phyloP scores from a whole-genome alignment of 92 coral and sea anemone species.

The Actinernus sp. region DNA sequence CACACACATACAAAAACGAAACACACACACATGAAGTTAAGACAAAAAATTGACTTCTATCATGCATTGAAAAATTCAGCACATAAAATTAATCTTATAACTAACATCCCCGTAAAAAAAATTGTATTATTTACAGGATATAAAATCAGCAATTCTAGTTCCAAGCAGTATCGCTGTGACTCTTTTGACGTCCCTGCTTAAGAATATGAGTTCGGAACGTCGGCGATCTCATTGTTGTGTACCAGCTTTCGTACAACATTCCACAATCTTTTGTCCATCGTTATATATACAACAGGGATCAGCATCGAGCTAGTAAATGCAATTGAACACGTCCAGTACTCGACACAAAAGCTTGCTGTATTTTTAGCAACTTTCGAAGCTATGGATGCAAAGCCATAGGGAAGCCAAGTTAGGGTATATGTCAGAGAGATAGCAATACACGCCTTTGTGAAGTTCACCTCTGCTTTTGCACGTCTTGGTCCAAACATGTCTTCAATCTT shows the following conservation, averaged over 20 bases:
- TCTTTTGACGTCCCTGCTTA: too few relatives aligned
- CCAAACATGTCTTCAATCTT: conserved; percentile 13
- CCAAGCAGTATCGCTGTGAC: too few relatives aligned
- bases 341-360: background rate
- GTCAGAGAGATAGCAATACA: background rate
- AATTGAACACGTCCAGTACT: conserved; percentile 2
- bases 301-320: background rate
- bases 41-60: too few relatives aligned
- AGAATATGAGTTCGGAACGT: too few relatives aligned
- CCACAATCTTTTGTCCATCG: conserved; percentile 1
- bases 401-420: conserved; percentile 4
- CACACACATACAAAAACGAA: too few relatives aligned
- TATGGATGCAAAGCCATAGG: background rate
- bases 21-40: too few relatives aligned
- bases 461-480: conserved; percentile 5
- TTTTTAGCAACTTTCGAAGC: background rate
- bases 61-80: too few relatives aligned
- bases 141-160: too few relatives aligned
- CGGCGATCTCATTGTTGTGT: too few relatives aligned
- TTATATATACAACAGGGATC: conserved; percentile 4
- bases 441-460: conserved; percentile 19
- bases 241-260: background rate
- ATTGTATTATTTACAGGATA: too few relatives aligned
- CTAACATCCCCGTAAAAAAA: too few relatives aligned
- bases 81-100: too few relatives aligned